Conservation (phyloP, 2,113 vertebrate genomes). For the Calidris pygmaea region DNA sequence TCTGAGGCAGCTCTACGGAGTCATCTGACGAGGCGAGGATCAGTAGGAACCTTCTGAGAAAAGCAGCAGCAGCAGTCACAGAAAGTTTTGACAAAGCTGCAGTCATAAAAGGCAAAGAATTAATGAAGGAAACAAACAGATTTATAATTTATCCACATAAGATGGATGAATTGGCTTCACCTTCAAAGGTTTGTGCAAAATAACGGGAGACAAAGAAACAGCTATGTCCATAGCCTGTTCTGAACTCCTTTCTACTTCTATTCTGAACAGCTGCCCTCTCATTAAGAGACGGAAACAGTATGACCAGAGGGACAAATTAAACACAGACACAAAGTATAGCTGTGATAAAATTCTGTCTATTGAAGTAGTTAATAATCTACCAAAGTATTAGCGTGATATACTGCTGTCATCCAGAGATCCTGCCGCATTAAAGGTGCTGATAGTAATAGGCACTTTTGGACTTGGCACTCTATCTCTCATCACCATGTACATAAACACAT, state of each 20-base stretch:
- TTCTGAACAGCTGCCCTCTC: neutral
- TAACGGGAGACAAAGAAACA: neutral
- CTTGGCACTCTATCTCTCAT: neutral
- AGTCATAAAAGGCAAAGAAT: neutral
- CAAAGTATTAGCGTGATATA: neutral
- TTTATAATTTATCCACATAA: neutral
- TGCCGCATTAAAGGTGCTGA: conserved; percentile 3
- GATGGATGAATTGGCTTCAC: neutral
- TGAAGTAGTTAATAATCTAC: conserved; percentile 45
- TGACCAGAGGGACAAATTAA: neutral
- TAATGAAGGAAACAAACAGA: neutral
- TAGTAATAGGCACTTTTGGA: neutral
- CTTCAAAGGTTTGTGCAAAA: neutral
- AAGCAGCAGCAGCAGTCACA: neutral
- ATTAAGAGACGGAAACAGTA: neutral
- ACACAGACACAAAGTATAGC: neutral
- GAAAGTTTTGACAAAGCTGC: neutral
- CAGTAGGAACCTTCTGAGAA: neutral
- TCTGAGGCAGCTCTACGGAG: neutral
- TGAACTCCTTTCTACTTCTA: neutral
- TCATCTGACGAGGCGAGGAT: neutral
- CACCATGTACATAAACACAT: neutral
- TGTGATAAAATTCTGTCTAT: neutral
- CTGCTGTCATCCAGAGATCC: neutral
- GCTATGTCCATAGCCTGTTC: neutral